phyloP scores from a whole-genome alignment of 2,888 invertebrate species.

The Apocheima hispidaria region DNA sequence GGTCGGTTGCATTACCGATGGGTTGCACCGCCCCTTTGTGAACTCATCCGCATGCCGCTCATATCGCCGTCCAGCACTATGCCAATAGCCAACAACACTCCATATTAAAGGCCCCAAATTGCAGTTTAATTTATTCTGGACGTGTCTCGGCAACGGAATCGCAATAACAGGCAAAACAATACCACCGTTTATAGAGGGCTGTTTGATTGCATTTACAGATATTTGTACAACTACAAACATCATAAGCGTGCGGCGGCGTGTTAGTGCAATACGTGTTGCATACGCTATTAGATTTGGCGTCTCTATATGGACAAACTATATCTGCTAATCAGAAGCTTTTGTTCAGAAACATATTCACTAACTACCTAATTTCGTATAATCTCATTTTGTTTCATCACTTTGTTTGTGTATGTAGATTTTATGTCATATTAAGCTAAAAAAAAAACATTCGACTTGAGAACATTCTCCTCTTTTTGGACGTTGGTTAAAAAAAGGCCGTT shows the following conservation, averaged over 20 bases:
- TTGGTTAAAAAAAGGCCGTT: too few relatives aligned
- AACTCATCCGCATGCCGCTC: conserved; percentile 81
- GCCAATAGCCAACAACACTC: conserved; percentile 81
- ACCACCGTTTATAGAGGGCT: conserved; percentile 72
- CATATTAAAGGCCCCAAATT: conserved; percentile 84
- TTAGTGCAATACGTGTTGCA: conserved; percentile 10
- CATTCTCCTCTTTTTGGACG: too few relatives aligned
- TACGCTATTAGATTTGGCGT: conserved; percentile 4
- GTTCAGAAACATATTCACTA: background rate
- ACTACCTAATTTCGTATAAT: too few relatives aligned
- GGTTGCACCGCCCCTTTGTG: conserved; percentile 67
- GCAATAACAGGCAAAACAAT: conserved; percentile 83
- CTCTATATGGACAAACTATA: background rate
- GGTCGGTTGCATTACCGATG: conserved; percentile 73
- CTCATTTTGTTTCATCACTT: too few relatives aligned
- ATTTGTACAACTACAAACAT: conserved; percentile 40
- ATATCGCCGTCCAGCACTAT: conserved; percentile 74
- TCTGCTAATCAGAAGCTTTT: background rate
- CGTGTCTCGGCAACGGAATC: conserved; percentile 84
- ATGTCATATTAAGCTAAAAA: too few relatives aligned
- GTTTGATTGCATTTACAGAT: conserved; percentile 70
- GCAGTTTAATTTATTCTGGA: conserved; percentile 84
- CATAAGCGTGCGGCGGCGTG: conserved; percentile 3
- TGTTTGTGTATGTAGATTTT: too few relatives aligned
- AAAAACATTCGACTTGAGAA: too few relatives aligned